phyloP scores from a whole-genome alignment of 2,113 vertebrate genomes.

The Carassius gibelio region DNA sequence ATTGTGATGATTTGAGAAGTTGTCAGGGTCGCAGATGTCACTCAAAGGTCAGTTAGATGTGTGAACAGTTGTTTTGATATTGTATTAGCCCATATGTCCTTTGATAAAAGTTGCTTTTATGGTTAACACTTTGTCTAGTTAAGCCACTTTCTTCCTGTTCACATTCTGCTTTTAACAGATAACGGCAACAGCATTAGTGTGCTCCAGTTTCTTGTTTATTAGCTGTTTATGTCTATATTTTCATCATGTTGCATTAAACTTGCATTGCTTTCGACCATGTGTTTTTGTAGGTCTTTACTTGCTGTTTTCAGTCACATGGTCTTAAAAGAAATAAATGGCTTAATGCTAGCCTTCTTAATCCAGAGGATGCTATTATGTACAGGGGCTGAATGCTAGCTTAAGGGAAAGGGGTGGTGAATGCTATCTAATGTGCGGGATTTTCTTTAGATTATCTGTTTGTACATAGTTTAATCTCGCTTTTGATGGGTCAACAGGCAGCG shows the following conservation, averaged over 20 bases:
- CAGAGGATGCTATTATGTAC: no score
- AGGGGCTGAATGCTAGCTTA: no score
- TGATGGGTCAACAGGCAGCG: no score
- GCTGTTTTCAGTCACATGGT: no score
- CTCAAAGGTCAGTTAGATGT: not conserved
- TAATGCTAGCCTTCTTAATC: no score
- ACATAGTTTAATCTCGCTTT: no score
- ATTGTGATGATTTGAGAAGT: slow-evolving; percentile 1
- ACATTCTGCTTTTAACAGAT: not conserved
- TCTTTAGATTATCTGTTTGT: no score
- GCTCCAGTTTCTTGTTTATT: slow-evolving; percentile 13
- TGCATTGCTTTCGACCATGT: no score
- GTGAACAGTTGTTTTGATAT: not conserved
- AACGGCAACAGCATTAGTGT: not conserved
- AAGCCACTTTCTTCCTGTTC: not conserved
- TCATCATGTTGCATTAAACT: slow-evolving; percentile 26
- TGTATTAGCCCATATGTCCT: not conserved
- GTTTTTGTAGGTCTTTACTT: no score
- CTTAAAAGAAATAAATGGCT: no score
- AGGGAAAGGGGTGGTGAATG: no score
- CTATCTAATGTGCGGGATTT: no score
- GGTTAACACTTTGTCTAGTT: not conserved
- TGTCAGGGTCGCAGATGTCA: not conserved
- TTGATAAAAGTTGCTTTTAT: slow-evolving; percentile 12
- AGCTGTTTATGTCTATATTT: not conserved